These are phyloP conservation scores for Epinephelus malabaricus DNA, from an alignment of 2,797 vertebrate species.

Conservation along the genomic window DNA sequence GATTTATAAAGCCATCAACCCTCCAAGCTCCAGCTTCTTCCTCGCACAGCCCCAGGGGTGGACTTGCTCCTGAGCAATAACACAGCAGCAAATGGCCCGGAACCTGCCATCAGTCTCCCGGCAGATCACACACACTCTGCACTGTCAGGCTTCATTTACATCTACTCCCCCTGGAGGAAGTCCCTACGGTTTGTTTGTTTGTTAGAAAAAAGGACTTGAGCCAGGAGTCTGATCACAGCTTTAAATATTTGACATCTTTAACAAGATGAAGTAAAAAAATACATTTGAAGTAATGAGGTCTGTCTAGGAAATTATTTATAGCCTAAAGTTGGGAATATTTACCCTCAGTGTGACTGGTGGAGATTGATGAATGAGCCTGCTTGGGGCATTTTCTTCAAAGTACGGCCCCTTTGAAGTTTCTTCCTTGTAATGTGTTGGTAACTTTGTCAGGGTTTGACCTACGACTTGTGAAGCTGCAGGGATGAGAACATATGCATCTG, in stretches of 20 bases:
- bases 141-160: conserved; percentile 70
- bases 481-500: conserved; percentile 9
- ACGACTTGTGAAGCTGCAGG: conserved; percentile 16
- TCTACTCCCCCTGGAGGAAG: conserved; percentile 52
- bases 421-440: conserved; percentile 24
- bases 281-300: background rate
- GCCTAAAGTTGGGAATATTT: conserved; percentile 19
- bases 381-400: conserved; percentile 52
- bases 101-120: conserved; percentile 69
- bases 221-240: background rate
- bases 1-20: conserved; percentile 69
- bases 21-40: conserved; percentile 52
- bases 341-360: background rate
- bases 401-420: conserved; percentile 49
- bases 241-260: conserved; percentile 12
- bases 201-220: conserved; percentile 25
- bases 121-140: conserved; percentile 60
- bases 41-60: conserved; percentile 62
- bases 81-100: conserved; percentile 69
- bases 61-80: conserved; percentile 61
- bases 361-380: conserved; percentile 57
- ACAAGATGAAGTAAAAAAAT: background rate
- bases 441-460: conserved; percentile 27
- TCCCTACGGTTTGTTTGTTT: conserved; percentile 58
- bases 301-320: conserved; percentile 33